Base-by-base conservation (phyloP, 92 coral and sea anemone genomes). In the Desmophyllum pertusum region DNA sequence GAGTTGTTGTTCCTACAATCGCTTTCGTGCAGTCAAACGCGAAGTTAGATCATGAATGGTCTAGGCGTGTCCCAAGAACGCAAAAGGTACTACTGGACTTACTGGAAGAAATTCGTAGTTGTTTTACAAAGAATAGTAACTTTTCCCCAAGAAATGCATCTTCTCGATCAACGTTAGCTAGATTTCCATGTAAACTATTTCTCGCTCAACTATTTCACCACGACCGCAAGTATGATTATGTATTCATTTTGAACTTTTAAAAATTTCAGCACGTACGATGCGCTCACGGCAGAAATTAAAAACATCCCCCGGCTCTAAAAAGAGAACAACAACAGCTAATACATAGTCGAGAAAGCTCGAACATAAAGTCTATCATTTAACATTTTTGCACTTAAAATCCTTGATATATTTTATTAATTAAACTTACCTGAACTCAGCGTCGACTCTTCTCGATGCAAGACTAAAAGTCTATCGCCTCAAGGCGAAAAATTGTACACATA, bases 361-460 rank as follows among this genome's bases (percentile, higher is more conserved):
- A 67, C 17, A 67, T 67, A 9, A 27, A 33, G 48, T 13, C 51
- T 38, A 38, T n/a, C 35, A 23, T 39, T 39, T 14, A 19, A 46
- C 46, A 46, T n/a, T 31, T 29, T 30, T 25, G 45, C 73, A 67
- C 73, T 67, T 37, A 29, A 35, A 10, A 79, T 79, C 36, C 55
- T 66, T 65, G 51, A 29, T 79, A 33, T 46, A 9, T 43, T 15
- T 14, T 48, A 25, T 48, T 27, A 80, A 67, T 46, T 79, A 66
- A 67, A 80, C 84, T 68, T 68, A 80, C 84, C 84, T 68, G 61
- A 50, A 68, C 37, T n/a, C 15, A 31, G 21, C 53, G 33, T 69
- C 37, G 5, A 68, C 64, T n/a, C 43, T 37, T 35, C 27, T 51
- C 42, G 27, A 15, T 36, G 7, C 43, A 67, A 9, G 66, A 33